These are phyloP conservation scores for Leptinotarsa texana DNA, from an alignment of 1,140 invertebrate genomes.

Conservation along the genomic window DNA sequence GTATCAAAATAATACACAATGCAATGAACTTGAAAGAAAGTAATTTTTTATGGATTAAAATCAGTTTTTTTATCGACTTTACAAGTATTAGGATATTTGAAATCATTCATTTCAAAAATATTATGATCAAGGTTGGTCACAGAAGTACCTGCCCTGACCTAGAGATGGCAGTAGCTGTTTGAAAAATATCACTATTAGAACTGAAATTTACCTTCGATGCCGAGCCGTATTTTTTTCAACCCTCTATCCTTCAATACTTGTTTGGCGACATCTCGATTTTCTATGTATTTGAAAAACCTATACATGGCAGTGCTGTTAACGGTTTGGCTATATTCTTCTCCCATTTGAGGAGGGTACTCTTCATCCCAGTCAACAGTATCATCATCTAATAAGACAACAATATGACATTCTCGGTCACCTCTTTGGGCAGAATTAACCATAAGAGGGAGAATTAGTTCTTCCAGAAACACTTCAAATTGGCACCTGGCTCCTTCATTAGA, in stretches of 20 bases:
- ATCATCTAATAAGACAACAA: constrained; percentile 94
- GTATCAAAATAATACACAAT: no score
- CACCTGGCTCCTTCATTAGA: constrained; percentile 97
- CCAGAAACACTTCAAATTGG: constrained; percentile 96
- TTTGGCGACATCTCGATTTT: constrained; percentile 98
- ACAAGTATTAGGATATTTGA: no score
- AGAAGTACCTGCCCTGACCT: no score
- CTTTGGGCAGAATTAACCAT: constrained; percentile 95
- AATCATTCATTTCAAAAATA: no score
- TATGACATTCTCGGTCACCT: constrained; percentile 86
- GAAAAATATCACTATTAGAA: no score
- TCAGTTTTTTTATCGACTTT: no score
- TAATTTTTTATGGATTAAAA: no score
- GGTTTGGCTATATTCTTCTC: constrained; percentile 96
- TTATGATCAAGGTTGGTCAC: no score
- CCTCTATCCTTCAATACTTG: constrained; percentile 98
- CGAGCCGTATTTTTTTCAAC: constrained; percentile 97
- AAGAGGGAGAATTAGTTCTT: constrained; percentile 91
- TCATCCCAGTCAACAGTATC: constrained; percentile 98
- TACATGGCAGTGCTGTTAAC: constrained; percentile 91
- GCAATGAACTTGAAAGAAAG: no score
- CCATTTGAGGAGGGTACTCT: constrained; percentile 98
- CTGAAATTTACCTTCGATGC: constrained; percentile 78
- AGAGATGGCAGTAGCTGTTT: no score
- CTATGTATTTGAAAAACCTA: constrained; percentile 99